Base-by-base conservation (phyloP, 2,888 invertebrate species). In the Exocentrus adspersus region DNA sequence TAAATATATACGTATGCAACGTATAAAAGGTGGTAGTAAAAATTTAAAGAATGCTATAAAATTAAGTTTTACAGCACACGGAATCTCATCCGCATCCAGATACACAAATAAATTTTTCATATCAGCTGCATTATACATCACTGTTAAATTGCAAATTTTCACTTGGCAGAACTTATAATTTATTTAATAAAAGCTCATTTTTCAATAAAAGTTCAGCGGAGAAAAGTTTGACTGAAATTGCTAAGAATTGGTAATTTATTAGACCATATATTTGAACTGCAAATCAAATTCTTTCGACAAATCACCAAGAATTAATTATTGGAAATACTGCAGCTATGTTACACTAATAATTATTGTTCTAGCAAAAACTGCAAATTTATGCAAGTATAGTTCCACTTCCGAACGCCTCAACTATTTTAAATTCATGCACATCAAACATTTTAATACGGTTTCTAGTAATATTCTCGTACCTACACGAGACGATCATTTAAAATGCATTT, bases 31-130 rank as follows among this genome's bases (percentile, higher is more conserved):
- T 30, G 42, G 45, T 51, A 45, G 60, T 60, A 53, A 53, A 60
- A 60, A 52, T 51, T 60, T 60, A 28, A 60, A 52, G 60, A 60
- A 60, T 53, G 52, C 60, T 12, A 60, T 60, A 52, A 60, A 60
- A 45, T 60, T 60, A 52, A 60, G 19, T 60, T 60, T 60, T 52
- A 60, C 60, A 28, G 24, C 59, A 24, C 14, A 41, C 24, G 50
- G 17, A 24, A 41, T n/a, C 21, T 24, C 42, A 12, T 43, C 17
- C 17, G 24, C 54, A 43, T 12, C 43, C 30, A 24, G n/a, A 43
- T 21, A 43, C 41, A 43, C 43, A 54, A 43, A 54, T 54, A 43
- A 16, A 43, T 24, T 54, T 42, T 43, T 54, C 21, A 43, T 14
- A 43, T 16, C 28, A 12, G 14, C 37, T 37, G 37, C 37, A 37